A percentile compares a stretch with the other conserved stretches of the same genome.
These are phyloP conservation scores for Takifugu ocellatus DNA, from an alignment of 2,797 vertebrate species.

Conservation along the genomic window DNA sequence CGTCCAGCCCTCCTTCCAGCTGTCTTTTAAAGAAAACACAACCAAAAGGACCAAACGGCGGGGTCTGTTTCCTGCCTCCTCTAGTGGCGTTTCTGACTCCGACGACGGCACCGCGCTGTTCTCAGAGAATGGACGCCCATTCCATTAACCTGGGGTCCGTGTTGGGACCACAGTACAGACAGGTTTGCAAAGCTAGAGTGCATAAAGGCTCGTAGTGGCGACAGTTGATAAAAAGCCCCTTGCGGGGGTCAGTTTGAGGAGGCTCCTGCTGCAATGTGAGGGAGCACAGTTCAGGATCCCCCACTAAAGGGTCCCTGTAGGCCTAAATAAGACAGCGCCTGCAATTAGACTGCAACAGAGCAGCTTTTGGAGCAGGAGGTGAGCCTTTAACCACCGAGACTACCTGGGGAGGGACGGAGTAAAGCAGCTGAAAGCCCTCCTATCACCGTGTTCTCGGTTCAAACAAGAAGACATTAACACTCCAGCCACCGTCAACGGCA, in stretches of 20 bases:
- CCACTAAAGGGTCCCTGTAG: not conserved
- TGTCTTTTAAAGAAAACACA: slow-evolving; percentile 1
- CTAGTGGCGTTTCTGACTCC: no score
- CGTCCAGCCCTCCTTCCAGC: not conserved
- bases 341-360: slow-evolving; percentile 68
- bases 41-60: no score
- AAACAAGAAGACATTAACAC: slow-evolving; percentile 34
- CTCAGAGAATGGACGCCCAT: slow-evolving; percentile 40
- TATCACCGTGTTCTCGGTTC: slow-evolving; percentile 24
- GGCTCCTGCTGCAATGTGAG: slow-evolving; percentile 31
- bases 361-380: slow-evolving; percentile 43
- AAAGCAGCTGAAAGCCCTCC: slow-evolving; percentile 14
- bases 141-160: slow-evolving; percentile 56
- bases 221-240: slow-evolving; percentile 17
- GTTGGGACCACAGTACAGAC: slow-evolving; percentile 29
- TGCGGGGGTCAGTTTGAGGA: slow-evolving; percentile 11
- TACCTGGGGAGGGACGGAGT: slow-evolving; percentile 28
- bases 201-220: slow-evolving; percentile 15
- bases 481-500: slow-evolving; percentile 21
- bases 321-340: not conserved
- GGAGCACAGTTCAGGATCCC: slow-evolving; percentile 28
- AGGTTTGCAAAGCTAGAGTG: slow-evolving; percentile 35
- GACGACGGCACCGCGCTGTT: slow-evolving; percentile 17
- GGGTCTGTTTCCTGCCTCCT: slow-evolving; percentile 4
- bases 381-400: slow-evolving; percentile 33